Percentiles rank a stretch among this genome's conserved stretches.
These are phyloP conservation scores for Craniophora ligustri DNA, from an alignment of 2,888 invertebrate genomes.

Conservation along the genomic window DNA sequence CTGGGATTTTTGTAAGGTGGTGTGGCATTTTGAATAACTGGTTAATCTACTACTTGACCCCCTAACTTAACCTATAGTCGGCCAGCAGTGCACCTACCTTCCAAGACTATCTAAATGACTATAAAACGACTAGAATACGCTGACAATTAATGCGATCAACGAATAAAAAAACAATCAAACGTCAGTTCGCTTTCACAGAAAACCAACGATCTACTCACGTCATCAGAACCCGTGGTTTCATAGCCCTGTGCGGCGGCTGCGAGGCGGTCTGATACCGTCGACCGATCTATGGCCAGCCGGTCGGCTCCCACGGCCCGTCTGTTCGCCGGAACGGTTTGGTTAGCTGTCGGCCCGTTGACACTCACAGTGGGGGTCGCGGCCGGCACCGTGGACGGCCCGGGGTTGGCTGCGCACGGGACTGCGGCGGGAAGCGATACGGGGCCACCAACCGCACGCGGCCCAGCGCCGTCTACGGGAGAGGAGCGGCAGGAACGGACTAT, in stretches of 20 bases:
- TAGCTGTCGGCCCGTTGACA: conserved; percentile 22
- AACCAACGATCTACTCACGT: conserved; percentile 62
- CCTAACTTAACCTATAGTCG: too few relatives aligned
- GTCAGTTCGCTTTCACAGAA: not conserved
- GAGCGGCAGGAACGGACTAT: conserved; percentile 22
- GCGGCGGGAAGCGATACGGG: conserved; percentile 28
- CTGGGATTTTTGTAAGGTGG: too few relatives aligned
- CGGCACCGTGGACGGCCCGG: conserved; percentile 7
- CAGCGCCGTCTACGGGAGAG: conserved; percentile 42
- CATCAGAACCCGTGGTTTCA: conserved; percentile 64
- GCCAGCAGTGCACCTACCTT: too few relatives aligned
- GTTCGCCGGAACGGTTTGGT: conserved; percentile 50
- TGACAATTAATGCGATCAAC: too few relatives aligned
- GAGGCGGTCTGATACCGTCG: conserved; percentile 53
- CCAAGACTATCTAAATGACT: too few relatives aligned
- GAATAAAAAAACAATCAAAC: not conserved
- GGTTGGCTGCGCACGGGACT: not conserved
- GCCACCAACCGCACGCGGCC: conserved; percentile 42
- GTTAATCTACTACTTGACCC: too few relatives aligned
- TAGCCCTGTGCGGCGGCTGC: conserved; percentile 34
- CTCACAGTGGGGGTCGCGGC: conserved; percentile 6
- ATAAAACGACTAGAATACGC: too few relatives aligned
- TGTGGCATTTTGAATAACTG: too few relatives aligned
- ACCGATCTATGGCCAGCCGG: conserved; percentile 42
- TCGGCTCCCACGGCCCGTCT: conserved; percentile 58